These are phyloP conservation scores for Mimachlamys varia DNA, from an alignment of 2,888 invertebrate genomes.

Conservation along the genomic window DNA sequence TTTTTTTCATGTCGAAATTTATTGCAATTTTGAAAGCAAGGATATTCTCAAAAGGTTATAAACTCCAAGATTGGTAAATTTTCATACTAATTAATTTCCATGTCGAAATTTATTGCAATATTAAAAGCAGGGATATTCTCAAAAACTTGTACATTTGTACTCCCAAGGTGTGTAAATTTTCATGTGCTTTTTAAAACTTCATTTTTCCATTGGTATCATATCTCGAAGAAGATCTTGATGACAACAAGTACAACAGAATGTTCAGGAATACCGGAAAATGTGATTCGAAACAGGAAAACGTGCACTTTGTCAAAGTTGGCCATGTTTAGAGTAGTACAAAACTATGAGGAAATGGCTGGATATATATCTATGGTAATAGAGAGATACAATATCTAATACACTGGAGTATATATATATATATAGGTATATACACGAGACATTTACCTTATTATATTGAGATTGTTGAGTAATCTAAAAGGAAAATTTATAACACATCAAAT, in stretches of 20 bases:
- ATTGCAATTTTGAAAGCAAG: not conserved
- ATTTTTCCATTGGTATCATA: no score
- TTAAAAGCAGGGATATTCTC: not conserved
- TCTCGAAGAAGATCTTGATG: not conserved
- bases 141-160: not conserved
- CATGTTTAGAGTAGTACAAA: not conserved
- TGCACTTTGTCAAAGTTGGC: not conserved
- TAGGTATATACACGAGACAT: not conserved
- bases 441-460: constrained; percentile 31
- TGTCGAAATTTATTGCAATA: not conserved
- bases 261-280: not conserved
- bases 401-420: not conserved
- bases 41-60: not conserved
- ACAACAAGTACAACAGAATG: not conserved
- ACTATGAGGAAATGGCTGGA: not conserved
- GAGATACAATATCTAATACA: constrained; percentile 29
- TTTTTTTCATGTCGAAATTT: not conserved
- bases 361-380: not conserved
- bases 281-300: not conserved
- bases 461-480: constrained; percentile 20
- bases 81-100: not conserved
- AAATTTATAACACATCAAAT: constrained; percentile 9
- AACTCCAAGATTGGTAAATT: not conserved
- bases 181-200: no score
- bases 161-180: not conserved